Percentiles rank a stretch among this genome's conserved stretches.
phyloP scores from a whole-genome alignment of 2,113 vertebrate genomes.

The Vidua macroura region DNA sequence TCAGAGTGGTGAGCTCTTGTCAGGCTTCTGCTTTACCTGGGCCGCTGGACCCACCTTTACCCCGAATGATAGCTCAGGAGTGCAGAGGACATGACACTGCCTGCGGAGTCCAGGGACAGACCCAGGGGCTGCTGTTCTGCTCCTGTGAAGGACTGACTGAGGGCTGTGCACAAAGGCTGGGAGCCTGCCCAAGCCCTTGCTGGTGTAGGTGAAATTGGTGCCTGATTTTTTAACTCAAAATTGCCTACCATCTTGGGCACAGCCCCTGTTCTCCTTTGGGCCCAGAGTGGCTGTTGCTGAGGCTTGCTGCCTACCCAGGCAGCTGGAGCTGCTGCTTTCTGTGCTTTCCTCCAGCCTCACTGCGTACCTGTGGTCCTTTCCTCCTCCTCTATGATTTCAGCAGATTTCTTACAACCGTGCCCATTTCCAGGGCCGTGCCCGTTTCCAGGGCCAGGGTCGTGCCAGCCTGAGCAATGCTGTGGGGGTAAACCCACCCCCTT shows the following conservation, averaged over 20 bases:
- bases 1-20: not conserved
- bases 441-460: not conserved
- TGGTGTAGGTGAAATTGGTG: not conserved
- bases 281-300: not conserved
- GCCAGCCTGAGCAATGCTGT: not conserved
- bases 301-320: not conserved
- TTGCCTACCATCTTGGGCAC: not conserved
- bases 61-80: not conserved
- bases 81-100: not conserved
- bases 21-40: not conserved
- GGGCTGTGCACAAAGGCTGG: not conserved
- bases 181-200: not conserved
- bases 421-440: not conserved
- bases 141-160: not conserved
- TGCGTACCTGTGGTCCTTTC: fast-evolving
- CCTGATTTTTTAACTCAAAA: not conserved
- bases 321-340: not conserved
- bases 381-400: not conserved
- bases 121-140: not conserved
- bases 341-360: not conserved
- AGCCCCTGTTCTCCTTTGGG: not conserved
- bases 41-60: not conserved
- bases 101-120: not conserved
- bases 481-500: not conserved
- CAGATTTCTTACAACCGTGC: not conserved